Evolutionary conservation across 2,888 invertebrate genomes (phyloP), one percentile per base, ranked within the genome.

Genomic region (Amphipoea oculea): DNA sequence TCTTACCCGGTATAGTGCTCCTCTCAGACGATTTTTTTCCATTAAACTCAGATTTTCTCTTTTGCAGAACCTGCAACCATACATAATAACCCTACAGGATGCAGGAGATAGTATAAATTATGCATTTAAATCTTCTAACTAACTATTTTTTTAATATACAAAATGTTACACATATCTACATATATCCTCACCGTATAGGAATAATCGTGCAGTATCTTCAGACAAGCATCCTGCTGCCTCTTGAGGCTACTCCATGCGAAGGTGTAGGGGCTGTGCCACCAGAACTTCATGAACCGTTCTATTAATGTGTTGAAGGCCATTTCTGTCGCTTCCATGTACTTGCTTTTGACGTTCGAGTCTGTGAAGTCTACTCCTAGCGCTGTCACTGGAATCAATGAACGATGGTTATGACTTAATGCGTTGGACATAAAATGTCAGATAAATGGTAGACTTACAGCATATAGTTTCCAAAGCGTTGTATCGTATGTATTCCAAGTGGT

Each of bases 381-480:
- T n/a, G 96, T 96, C 79, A 95, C 96, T 96, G 89, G 20, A 63
- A 63, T 7, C 17, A 63, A n/a, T 45, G 7, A 42, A 66, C 14
- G 6, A n/a, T 62, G 6, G 5, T 12, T 69, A 51, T 12, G 7
- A 9, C 29, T 29, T 4, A 4, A n/a, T 9, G 36, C 14, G 1
- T 57, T 60, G 42, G 9, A 4, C 1, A 0, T 17, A 45, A 45
- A 2, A 57, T 7, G 7, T 45, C 17, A 36, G 12, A 36, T 9
- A 45, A 57, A 40, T 40, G 20, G 9, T n/a, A 71, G 42, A 92
- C 95, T 94, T 84, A 95, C 95, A 90, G 82, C 95, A 95, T 81
- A 95, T 95, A 51, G 95, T 95, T 80, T 95, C 95, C 86, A 96
- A 86, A 3, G 94, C 93, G 73, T 95, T 95, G 73, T 92, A 93